A percentile compares a stretch with the other conserved stretches of the same genome.
Conservation (phyloP, 1,140 invertebrate species). For the Chironomus striatipennis region DNA sequence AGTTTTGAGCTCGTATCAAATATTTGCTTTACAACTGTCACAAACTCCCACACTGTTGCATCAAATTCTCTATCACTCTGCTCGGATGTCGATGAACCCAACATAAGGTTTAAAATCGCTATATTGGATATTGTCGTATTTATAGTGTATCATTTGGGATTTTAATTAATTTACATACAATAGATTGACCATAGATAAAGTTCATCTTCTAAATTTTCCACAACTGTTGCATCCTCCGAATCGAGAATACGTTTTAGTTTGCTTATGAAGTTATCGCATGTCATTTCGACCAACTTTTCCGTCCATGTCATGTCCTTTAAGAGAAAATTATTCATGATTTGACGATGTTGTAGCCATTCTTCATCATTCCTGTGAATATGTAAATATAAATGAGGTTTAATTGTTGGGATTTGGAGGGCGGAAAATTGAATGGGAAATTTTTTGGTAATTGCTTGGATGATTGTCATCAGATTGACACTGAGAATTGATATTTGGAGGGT, state of each 20-base stretch:
- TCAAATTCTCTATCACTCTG: constrained; percentile 36
- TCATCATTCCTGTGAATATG: constrained; percentile 53
- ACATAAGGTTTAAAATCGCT: constrained; percentile 22
- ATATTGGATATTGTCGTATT: background rate
- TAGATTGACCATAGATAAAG: constrained; percentile 69
- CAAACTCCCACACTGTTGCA: constrained; percentile 45
- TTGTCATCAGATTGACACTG: too few species aligned
- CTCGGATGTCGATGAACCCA: constrained; percentile 23
- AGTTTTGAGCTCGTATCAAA: constrained; percentile 63
- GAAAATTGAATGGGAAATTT: too few species aligned
- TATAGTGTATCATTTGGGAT: background rate
- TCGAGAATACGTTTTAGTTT: constrained; percentile 40
- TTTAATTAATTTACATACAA: constrained; percentile 41
- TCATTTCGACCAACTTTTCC: constrained; percentile 43
- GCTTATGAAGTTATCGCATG: constrained; percentile 41
- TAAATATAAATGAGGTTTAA: background rate
- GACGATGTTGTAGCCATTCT: constrained; percentile 63
- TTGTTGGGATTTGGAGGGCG: too few species aligned
- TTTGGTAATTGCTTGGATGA: too few species aligned
- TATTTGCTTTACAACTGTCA: constrained; percentile 57
- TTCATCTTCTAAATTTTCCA: constrained; percentile 52
- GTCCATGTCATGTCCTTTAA: constrained; percentile 46
- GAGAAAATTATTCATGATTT: constrained; percentile 63
- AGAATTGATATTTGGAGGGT: too few species aligned
- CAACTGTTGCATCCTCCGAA: constrained; percentile 29